These are phyloP conservation scores for Paedocypris sp. DNA, from an alignment of 2,113 vertebrate genomes.

Conservation along the genomic window DNA sequence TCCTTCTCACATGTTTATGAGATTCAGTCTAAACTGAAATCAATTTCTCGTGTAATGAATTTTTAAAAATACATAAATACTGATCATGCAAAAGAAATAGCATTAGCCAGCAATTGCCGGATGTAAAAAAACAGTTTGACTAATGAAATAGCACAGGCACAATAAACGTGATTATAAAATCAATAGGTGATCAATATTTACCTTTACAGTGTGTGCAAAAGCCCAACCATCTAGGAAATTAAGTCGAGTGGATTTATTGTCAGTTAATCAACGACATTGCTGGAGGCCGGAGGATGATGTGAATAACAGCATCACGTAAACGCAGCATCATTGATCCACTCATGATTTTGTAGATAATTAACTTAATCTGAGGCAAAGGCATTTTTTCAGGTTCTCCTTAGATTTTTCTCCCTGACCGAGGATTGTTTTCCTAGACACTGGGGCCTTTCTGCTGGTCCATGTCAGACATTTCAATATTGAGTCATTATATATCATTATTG, in stretches of 20 bases:
- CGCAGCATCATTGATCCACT: neutral
- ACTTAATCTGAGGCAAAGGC: neutral
- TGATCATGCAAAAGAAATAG: constrained; percentile 19
- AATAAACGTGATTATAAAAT: constrained; percentile 19
- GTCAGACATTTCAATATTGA: too few species aligned
- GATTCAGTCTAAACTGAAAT: constrained; percentile 6
- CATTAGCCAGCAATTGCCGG: constrained; percentile 12
- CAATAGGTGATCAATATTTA: constrained; percentile 33
- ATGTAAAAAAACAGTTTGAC: constrained; percentile 23
- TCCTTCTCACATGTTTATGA: constrained; percentile 3
- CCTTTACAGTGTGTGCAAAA: constrained; percentile 24
- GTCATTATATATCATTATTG: too few species aligned
- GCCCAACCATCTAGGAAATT: constrained; percentile 29
- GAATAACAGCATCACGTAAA: neutral
- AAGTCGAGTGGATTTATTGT: constrained; percentile 6
- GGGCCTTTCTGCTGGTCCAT: too few species aligned
- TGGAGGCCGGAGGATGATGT: neutral
- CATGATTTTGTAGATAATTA: neutral
- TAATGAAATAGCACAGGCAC: constrained; percentile 31
- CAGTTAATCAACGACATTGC: constrained; percentile 1
- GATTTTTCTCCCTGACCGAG: too few species aligned
- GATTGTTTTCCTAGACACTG: too few species aligned
- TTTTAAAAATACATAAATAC: constrained; percentile 1
- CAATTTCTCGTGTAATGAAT: constrained; percentile 21
- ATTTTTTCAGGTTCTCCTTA: too few species aligned